A percentile compares a stretch with the other conserved stretches of the same genome.
Evolutionary conservation across 2,888 invertebrate species (phyloP).

Genomic region (Amiota minor): DNA sequence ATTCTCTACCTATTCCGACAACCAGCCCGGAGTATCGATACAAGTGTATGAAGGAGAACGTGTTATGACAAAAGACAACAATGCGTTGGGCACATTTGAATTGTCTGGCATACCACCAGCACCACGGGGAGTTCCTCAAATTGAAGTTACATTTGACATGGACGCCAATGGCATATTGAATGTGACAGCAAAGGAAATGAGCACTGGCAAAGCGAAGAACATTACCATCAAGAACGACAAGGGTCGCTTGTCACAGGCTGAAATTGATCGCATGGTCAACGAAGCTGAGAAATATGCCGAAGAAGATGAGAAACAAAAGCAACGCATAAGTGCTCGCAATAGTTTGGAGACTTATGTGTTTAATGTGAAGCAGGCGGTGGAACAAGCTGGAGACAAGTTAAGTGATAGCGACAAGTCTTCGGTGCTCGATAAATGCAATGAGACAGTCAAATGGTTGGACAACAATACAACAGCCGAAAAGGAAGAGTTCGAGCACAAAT

Average conservation of each 20-base stretch:
- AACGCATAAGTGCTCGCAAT: slow-evolving; percentile 82
- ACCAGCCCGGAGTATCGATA: slow-evolving; percentile 84
- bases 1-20: slow-evolving; percentile 87
- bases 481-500: slow-evolving; percentile 80
- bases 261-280: slow-evolving; percentile 85
- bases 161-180: slow-evolving; percentile 96
- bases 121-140: slow-evolving; percentile 88
- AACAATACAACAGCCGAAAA: slow-evolving; percentile 83
- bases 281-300: slow-evolving; percentile 84
- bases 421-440: slow-evolving; percentile 77
- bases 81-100: slow-evolving; percentile 89
- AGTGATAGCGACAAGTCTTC: slow-evolving; percentile 81
- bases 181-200: slow-evolving; percentile 83
- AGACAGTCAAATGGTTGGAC: slow-evolving; percentile 83
- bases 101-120: slow-evolving; percentile 94
- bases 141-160: slow-evolving; percentile 85
- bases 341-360: slow-evolving; percentile 77
- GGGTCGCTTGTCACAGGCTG: slow-evolving; percentile 85
- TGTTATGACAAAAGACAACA: slow-evolving; percentile 94
- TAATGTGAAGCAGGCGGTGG: slow-evolving; percentile 80
- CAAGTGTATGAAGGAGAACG: slow-evolving; percentile 85
- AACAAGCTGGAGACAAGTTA: slow-evolving; percentile 78
- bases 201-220: slow-evolving; percentile 80
- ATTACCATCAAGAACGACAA: slow-evolving; percentile 88
- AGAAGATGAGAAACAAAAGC: slow-evolving; percentile 82